A percentile compares a stretch with the other conserved stretches of the same genome.
Conservation (phyloP, 1,140 invertebrate genomes). For the Coelopa frigida region DNA sequence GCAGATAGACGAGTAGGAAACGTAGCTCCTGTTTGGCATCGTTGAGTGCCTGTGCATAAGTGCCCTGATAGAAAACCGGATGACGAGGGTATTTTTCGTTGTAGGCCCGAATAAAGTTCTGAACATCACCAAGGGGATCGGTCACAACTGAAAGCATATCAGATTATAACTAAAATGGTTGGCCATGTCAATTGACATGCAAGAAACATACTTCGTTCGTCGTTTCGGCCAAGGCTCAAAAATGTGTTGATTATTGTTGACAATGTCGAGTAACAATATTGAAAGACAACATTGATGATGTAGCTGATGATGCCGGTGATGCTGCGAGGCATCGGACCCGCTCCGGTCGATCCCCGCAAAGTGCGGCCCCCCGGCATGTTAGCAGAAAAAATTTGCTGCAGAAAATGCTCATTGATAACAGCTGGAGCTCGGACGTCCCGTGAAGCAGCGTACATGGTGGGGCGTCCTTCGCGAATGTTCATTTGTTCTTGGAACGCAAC, state of each 20-base stretch:
- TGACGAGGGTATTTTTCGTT: slow-evolving; percentile 78
- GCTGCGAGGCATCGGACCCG: slow-evolving; percentile 51
- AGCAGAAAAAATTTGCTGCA: slow-evolving; percentile 59
- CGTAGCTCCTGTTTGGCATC: slow-evolving; percentile 92
- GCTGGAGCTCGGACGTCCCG: slow-evolving; percentile 62
- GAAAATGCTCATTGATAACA: slow-evolving; percentile 66
- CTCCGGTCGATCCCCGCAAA: slow-evolving; percentile 47
- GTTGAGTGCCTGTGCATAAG: slow-evolving; percentile 88
- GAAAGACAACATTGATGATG: slow-evolving; percentile 67
- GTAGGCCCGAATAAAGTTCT: slow-evolving; percentile 75
- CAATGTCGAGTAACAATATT: slow-evolving; percentile 72
- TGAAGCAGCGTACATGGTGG: slow-evolving; percentile 69
- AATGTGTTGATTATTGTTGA: slow-evolving; percentile 66
- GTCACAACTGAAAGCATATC: slow-evolving; percentile 63
- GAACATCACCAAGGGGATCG: slow-evolving; percentile 85
- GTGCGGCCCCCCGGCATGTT: slow-evolving; percentile 49
- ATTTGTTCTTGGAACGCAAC: slow-evolving; percentile 73
- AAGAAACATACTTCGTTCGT: slow-evolving; percentile 62
- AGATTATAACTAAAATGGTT: slow-evolving; percentile 16
- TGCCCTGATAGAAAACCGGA: slow-evolving; percentile 90
- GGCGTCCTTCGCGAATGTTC: slow-evolving; percentile 77
- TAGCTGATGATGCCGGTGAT: slow-evolving; percentile 61
- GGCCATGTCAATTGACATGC: no score
- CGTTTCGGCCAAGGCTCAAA: slow-evolving; percentile 69
- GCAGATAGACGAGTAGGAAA: slow-evolving; percentile 90